A percentile compares a stretch with the other conserved stretches of the same genome.
These are phyloP conservation scores for Nephila pilipes DNA, from an alignment of 1,140 invertebrate species.

Conservation along the genomic window DNA sequence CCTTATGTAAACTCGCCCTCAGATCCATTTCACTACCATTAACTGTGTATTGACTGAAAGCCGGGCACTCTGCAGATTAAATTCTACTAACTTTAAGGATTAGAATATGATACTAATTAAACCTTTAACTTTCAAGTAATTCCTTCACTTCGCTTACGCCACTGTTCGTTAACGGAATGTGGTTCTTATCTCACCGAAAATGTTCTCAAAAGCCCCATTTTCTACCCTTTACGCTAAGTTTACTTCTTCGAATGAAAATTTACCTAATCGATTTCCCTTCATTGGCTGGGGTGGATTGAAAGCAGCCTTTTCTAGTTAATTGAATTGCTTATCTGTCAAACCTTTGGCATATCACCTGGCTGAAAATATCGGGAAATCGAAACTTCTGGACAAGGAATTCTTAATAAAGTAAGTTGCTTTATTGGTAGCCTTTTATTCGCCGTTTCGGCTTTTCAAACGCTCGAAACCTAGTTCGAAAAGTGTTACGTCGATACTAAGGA, in stretches of 20 bases:
- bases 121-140: not conserved
- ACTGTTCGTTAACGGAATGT: not conserved
- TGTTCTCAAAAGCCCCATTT: not conserved
- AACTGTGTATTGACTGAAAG: too few relatives aligned
- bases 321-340: slow-evolving; percentile 30
- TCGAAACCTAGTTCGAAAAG: not conserved
- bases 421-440: not conserved
- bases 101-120: too few relatives aligned
- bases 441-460: not conserved
- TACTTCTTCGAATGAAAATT: not conserved
- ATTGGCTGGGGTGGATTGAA: not conserved
- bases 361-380: slow-evolving; percentile 16
- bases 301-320: not conserved
- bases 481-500: not conserved
- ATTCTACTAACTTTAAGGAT: too few relatives aligned
- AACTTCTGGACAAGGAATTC: not conserved
- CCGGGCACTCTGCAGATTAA: too few relatives aligned
- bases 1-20: too few relatives aligned
- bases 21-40: too few relatives aligned
- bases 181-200: not conserved
- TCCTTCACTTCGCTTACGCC: not conserved
- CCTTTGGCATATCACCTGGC: not conserved
- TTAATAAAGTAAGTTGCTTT: not conserved
- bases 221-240: not conserved
- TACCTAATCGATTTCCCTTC: not conserved